phyloP scores from a whole-genome alignment of 1,140 invertebrate species.

The Panulirus ornatus region DNA sequence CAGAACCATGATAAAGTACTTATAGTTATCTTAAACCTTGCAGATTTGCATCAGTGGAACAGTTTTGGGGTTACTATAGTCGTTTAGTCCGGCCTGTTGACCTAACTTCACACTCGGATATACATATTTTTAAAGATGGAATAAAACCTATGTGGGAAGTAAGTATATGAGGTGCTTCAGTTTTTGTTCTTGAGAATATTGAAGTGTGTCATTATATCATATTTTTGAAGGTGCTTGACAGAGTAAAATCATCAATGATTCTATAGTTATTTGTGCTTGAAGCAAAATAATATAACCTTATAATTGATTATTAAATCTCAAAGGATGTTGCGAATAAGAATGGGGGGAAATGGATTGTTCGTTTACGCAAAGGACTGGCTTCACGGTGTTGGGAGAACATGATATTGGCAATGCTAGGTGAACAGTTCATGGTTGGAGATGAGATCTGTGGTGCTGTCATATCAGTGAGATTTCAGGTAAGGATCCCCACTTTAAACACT shows the following conservation, averaged over 20 bases:
- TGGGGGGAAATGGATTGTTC: constrained; percentile 98
- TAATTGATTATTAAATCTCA: constrained; percentile 58
- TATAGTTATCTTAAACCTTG: not conserved
- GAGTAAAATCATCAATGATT: too few species aligned
- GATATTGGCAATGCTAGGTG: constrained; percentile 97
- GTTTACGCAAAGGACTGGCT: constrained; percentile 95
- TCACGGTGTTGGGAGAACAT: constrained; percentile 99
- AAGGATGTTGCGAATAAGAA: constrained; percentile 94
- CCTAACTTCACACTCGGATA: constrained; percentile 93
- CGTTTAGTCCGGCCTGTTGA: constrained; percentile 93
- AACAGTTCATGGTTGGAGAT: constrained; percentile 99
- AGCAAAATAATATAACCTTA: too few species aligned
- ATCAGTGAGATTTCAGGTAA: constrained; percentile 93
- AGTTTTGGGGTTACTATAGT: constrained; percentile 97
- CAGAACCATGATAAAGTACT: too few species aligned
- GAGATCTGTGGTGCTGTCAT: constrained; percentile 99
- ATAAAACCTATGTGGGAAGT: constrained; percentile 99
- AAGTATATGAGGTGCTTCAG: constrained; percentile 63
- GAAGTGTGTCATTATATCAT: not conserved
- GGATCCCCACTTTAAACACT: not conserved
- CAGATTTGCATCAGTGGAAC: constrained; percentile 91
- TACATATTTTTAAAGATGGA: constrained; percentile 98
- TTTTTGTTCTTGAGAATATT: not conserved
- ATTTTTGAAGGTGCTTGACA: too few species aligned
- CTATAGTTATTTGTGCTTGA: too few species aligned